phyloP scores from a whole-genome alignment of 2,113 vertebrate species.

The Proteles cristata region DNA sequence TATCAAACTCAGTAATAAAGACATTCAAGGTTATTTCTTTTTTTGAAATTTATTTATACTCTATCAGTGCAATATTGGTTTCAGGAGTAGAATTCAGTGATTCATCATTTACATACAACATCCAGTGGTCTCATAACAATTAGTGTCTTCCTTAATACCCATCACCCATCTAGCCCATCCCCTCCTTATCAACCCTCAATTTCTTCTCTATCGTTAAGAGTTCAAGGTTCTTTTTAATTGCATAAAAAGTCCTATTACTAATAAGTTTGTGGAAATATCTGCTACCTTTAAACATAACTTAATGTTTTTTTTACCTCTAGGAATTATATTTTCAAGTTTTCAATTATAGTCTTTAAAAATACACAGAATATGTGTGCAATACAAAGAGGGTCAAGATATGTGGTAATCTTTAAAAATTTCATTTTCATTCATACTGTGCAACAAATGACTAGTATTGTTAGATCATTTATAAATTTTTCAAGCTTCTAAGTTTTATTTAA shows the following conservation, averaged over 20 bases:
- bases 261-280: conserved; percentile 46
- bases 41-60: too few species aligned
- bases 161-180: too few species aligned
- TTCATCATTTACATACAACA: too few species aligned
- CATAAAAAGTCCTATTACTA: conserved; percentile 40
- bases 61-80: too few species aligned
- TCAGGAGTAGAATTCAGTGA: too few species aligned
- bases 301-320: conserved; percentile 49
- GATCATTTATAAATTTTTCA: conserved; percentile 26
- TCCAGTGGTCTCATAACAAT: too few species aligned
- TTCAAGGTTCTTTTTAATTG: conserved; percentile 58
- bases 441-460: conserved; percentile 39
- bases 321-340: conserved; percentile 44
- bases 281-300: conserved; percentile 33
- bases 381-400: background rate
- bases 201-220: too few species aligned
- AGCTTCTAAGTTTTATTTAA: conserved; percentile 14
- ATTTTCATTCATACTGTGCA: conserved; percentile 42
- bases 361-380: background rate
- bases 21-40: conserved; percentile 38
- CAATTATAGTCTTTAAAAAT: conserved; percentile 59
- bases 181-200: too few species aligned
- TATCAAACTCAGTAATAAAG: conserved; percentile 34
- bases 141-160: too few species aligned
- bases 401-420: background rate